These are phyloP conservation scores for Bos taurus DNA, from an alignment of 2,113 vertebrate genomes.

Conservation along the genomic window DNA sequence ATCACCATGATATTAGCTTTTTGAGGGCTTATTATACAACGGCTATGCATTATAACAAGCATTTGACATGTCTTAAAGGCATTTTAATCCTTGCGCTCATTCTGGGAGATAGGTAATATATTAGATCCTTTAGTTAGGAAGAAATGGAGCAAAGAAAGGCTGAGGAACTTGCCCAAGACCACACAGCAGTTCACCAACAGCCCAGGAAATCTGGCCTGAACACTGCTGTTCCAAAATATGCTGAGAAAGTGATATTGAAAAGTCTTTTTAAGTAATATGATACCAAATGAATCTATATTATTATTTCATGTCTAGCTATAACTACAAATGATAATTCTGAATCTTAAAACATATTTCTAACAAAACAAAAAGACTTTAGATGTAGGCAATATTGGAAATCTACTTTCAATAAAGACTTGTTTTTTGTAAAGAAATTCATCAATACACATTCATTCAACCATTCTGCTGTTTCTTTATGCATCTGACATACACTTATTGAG, in stretches of 20 bases:
- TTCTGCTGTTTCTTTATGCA: background rate
- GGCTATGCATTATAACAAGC: background rate
- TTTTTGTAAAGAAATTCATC: background rate
- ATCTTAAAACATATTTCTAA: background rate
- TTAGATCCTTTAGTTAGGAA: background rate
- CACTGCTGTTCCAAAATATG: background rate
- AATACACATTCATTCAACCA: background rate
- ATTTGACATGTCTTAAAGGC: background rate
- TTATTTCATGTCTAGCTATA: background rate
- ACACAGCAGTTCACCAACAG: background rate
- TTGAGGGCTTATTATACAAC: background rate
- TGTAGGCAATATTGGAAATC: background rate
- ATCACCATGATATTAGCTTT: background rate
- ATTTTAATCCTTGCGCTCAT: background rate
- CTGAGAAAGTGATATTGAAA: background rate
- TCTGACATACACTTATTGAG: background rate
- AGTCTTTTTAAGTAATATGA: background rate
- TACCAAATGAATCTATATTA: background rate
- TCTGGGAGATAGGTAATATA: background rate
- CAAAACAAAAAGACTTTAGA: background rate
- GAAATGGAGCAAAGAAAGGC: background rate
- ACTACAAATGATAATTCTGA: conserved; percentile 8
- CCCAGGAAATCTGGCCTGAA: background rate
- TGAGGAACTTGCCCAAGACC: background rate
- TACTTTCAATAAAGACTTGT: background rate